Percentiles rank a stretch among this genome's conserved stretches.
Evolutionary conservation across 2,888 invertebrate genomes (phyloP).

Genomic region (Eristalinus aeneus): DNA sequence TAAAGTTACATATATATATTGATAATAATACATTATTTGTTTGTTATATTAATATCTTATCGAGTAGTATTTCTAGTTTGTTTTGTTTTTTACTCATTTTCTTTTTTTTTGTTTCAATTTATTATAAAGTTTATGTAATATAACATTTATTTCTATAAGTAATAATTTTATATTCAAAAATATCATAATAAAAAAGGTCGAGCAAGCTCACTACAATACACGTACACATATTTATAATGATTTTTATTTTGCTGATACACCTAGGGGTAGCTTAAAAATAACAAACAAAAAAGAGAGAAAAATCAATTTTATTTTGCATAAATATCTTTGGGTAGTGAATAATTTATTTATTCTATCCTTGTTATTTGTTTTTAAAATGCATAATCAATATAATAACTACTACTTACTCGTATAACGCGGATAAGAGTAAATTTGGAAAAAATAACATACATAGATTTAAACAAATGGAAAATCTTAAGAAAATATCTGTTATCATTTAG

Average conservation of each 20-base stretch:
- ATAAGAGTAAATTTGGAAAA: slow-evolving; percentile 17
- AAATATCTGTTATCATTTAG: slow-evolving; percentile 42
- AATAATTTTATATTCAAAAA: slow-evolving; percentile 26
- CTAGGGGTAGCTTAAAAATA: slow-evolving; percentile 60
- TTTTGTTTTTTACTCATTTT: slow-evolving; percentile 9
- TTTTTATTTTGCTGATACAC: slow-evolving; percentile 35
- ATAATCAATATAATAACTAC: slow-evolving; percentile 42
- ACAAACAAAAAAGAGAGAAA: slow-evolving; percentile 52
- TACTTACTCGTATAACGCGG: slow-evolving; percentile 27
- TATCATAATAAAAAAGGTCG: slow-evolving; percentile 41
- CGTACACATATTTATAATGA: slow-evolving; percentile 35
- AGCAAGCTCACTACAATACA: slow-evolving; percentile 62
- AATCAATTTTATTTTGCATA: slow-evolving; percentile 70
- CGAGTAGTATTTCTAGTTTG: slow-evolving; percentile 67
- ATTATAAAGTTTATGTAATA: slow-evolving; percentile 56
- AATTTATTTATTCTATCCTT: slow-evolving; percentile 49
- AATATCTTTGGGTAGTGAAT: slow-evolving; percentile 70
- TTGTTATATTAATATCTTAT: slow-evolving; percentile 63
- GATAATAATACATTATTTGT: slow-evolving; percentile 60
- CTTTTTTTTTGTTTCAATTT: slow-evolving; percentile 21
- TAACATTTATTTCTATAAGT: slow-evolving; percentile 49
- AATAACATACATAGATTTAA: slow-evolving; percentile 11
- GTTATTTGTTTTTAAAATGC: slow-evolving; percentile 41
- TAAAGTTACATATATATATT: slow-evolving; percentile 37
- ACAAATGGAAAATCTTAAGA: slow-evolving; percentile 44